Evolutionary conservation across 1,140 invertebrate species (phyloP), one percentile per base, ranked within the genome.

Genomic region (Bombus vancouverensis): DNA sequence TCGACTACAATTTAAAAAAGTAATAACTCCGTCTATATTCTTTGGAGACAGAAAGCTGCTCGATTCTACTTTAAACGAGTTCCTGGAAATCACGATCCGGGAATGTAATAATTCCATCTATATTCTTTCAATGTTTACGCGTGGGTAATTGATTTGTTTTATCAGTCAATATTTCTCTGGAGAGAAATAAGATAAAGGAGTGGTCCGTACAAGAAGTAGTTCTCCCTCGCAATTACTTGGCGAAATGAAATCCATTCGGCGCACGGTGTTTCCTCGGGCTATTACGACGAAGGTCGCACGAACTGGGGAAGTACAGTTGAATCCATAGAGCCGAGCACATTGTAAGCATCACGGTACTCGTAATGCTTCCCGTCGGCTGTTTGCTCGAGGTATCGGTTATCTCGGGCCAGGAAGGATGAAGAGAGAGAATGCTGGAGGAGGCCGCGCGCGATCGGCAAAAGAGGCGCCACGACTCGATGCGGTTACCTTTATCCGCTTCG

Each of bases 351-450:
- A 76, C 75, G 84, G 86, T 78, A 78, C 80, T 37, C 88, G 84
- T 89, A 89, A 89, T 89, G 88, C 84, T 89, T 89, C 88, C 84
- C 83, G 80, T 81, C 72, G 88, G 81, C 87, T 72, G 84, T 83
- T 89, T 82, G 85, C 88, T 86, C 88, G 80, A 57, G 80, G 81
- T 83, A 89, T 89, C 85, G 86, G 88, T 89, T 87, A 87, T 84
- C 84, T 83, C 65, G 18, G 18, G 57, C 75, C 75, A 57, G 39
- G 3, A n/a, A 71, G 75, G 65, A 88, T 39, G 82, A 47, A 47
- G 44, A 75, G 81, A 70, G 80, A 68, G 65, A 28, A 25, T n/a
- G 44, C 10, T n/a, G 70, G 42, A 34, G 39, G 28, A 44, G 44
- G 37, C 59, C 28, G 59, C 59, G 37, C 39, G 34, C 34, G 53